Conservation (phyloP, 2,797 vertebrate genomes). For the Gymnoscopelus braueri region DNA sequence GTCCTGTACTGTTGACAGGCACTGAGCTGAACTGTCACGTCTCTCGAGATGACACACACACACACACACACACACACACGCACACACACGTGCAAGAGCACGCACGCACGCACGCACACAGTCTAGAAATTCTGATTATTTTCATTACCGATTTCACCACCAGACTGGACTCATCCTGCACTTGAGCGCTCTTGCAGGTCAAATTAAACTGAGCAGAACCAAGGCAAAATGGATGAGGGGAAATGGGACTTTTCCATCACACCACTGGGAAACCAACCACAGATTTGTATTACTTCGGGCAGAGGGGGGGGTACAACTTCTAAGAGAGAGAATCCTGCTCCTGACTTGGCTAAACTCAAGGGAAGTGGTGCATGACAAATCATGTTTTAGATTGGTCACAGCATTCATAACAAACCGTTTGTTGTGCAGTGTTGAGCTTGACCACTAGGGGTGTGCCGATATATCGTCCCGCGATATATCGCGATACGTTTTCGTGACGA, state of each 20-base stretch:
- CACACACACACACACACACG: slow-evolving; percentile 11
- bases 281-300: too few relatives aligned
- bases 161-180: slow-evolving; percentile 30
- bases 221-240: slow-evolving; percentile 7
- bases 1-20: slow-evolving; percentile 24
- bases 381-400: too few relatives aligned
- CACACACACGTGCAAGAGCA: slow-evolving; percentile 7
- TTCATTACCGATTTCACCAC: slow-evolving; percentile 31
- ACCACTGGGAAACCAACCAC: too few relatives aligned
- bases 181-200: slow-evolving; percentile 37
- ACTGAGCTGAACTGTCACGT: slow-evolving; percentile 22
- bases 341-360: too few relatives aligned
- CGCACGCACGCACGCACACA: background rate
- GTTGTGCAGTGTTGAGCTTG: too few relatives aligned
- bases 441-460: too few relatives aligned
- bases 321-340: too few relatives aligned
- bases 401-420: too few relatives aligned
- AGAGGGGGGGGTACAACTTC: too few relatives aligned
- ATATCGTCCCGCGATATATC: too few relatives aligned
- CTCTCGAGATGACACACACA: background rate
- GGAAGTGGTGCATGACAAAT: too few relatives aligned
- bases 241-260: slow-evolving; percentile 20
- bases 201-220: slow-evolving; percentile 41
- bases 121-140: background rate
- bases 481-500: too few relatives aligned